phyloP scores from a whole-genome alignment of 2,113 vertebrate species.

The Eubucco bourcierii region DNA sequence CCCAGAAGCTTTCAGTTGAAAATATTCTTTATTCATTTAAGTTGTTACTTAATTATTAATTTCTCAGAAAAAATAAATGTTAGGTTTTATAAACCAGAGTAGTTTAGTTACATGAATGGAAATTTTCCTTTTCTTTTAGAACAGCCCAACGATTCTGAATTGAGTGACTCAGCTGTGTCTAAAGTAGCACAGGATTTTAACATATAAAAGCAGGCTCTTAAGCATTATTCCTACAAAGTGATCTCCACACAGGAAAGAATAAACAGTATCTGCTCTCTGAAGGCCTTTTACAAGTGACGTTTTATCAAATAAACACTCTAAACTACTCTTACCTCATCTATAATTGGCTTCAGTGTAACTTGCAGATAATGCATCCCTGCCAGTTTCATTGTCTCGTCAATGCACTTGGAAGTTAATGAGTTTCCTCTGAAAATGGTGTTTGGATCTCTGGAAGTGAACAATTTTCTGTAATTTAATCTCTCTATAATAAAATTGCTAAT shows the following conservation, averaged over 20 bases:
- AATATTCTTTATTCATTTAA: background rate
- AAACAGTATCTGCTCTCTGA: background rate
- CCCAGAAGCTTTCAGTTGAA: background rate
- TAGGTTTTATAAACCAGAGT: background rate
- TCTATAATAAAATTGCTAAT: slow-evolving; percentile 11
- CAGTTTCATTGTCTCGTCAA: slow-evolving; percentile 98
- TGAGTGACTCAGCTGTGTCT: background rate
- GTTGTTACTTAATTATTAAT: background rate
- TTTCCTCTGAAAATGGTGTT: slow-evolving; percentile 99
- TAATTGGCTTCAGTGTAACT: slow-evolving; percentile 92
- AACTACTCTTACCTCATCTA: slow-evolving; percentile 87
- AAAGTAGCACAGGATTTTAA: background rate
- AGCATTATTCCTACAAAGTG: background rate
- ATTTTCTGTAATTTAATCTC: slow-evolving; percentile 9
- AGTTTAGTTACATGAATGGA: background rate
- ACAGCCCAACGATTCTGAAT: background rate
- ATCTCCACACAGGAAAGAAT: background rate
- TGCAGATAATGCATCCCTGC: slow-evolving; percentile 98
- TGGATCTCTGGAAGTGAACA: slow-evolving; percentile 85
- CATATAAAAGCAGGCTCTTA: background rate
- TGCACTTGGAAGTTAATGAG: slow-evolving; percentile 96
- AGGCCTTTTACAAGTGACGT: background rate
- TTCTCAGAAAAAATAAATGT: background rate
- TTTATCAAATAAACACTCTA: background rate
- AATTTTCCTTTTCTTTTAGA: background rate